Conservation (phyloP, 2,113 vertebrate genomes). For the Ameiurus melas region DNA sequence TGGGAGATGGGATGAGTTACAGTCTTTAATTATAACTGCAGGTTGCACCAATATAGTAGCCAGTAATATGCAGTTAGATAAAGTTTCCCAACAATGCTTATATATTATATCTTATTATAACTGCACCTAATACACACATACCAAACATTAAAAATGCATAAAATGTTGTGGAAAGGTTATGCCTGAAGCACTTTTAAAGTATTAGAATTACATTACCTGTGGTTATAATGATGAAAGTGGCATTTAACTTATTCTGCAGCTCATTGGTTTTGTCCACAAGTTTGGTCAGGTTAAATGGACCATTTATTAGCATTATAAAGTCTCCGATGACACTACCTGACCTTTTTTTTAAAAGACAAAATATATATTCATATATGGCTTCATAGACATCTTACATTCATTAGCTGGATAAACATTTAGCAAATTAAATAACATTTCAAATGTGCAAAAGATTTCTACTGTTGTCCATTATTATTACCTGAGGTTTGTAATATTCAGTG, state of each 20-base stretch:
- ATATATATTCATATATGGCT: no score
- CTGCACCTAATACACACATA: background rate
- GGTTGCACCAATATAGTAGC: background rate
- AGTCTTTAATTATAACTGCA: background rate
- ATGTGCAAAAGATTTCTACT: conserved; percentile 35
- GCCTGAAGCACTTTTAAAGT: background rate
- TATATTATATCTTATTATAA: no score
- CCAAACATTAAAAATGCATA: background rate
- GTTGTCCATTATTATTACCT: conserved; percentile 40
- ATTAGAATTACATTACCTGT: conserved; percentile 54
- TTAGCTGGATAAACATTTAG: background rate
- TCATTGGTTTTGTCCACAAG: fast-evolving
- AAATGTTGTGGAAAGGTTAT: background rate
- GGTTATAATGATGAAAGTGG: conserved; percentile 1
- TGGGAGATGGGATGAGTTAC: background rate
- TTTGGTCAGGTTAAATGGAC: fast-evolving
- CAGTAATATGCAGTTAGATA: background rate
- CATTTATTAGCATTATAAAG: conserved; percentile 49
- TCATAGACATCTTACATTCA: background rate
- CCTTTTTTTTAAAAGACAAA: conserved; percentile 43
- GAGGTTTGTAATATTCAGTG: conserved; percentile 16
- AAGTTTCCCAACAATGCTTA: background rate
- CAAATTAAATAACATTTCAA: background rate
- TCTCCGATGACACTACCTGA: conserved; percentile 53
- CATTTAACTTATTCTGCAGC: fast-evolving